Base-by-base conservation (phyloP, 2,113 vertebrate species). In the Ochotona princeps region DNA sequence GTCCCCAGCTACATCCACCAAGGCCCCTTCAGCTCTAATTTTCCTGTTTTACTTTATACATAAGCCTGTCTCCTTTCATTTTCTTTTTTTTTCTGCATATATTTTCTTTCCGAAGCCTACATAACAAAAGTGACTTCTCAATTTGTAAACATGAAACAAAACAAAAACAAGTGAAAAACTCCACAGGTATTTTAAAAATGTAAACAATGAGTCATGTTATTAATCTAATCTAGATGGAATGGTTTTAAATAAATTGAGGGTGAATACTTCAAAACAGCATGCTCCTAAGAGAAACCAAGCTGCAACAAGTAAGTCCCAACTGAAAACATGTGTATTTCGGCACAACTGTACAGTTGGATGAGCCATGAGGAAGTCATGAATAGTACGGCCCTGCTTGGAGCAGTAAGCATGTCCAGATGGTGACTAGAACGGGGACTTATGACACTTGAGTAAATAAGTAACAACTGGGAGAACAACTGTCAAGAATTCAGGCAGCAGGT, bases 1-100 rank as follows among this genome's bases (percentile, higher is more conserved):
- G 47, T 61, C 73, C 73, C 80, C 35, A 12, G 20, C 47, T 28
- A 60, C 4, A 81, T 32, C 25, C 51, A 65, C 47, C 5, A 44
- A 86, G 35, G 23, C 32, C 15, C n/a, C 69, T 12, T 92, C 49
- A 90, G 60, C 78, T 90, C 83, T 88, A 79, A 63, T 28, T 90
- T 90, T 92, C 89, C 69, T 73, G 38, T 87, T 87, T 84, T 30
- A 73, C 30, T 89, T 32, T 93, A 65, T 78, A 6, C 21, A 70
- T 85, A 78, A 14, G 61, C 18, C 35, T 51, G 88, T 82, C n/a
- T 47, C 65, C 7, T 88, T 28, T 74, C 60, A n/a, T 83, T 17
- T 28, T 63, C 75, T 84, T 95, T n/a, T 80, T 78, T 88, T 51
- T 61, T 89, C 65, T 81, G 17, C 15, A 65, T 61, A 21, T 73